These are phyloP conservation scores for Xiphophorus couchianus DNA, from an alignment of 2,113 vertebrate genomes.

Conservation along the genomic window DNA sequence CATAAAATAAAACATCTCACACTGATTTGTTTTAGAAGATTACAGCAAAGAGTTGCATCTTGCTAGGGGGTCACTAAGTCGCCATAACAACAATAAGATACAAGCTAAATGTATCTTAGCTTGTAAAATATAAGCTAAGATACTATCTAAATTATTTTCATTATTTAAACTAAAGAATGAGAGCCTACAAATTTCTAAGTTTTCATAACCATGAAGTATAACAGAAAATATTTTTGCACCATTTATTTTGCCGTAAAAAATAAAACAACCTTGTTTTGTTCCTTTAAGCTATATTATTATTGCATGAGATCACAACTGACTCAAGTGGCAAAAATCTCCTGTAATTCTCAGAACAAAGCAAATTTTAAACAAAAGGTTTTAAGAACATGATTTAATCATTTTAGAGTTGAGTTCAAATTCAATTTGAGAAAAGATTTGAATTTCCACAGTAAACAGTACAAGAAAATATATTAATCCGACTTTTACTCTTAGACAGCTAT, in stretches of 20 bases:
- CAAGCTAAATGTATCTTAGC: neutral
- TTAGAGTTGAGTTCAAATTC: neutral
- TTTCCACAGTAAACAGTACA: neutral
- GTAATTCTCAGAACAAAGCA: neutral
- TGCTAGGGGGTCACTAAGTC: neutral
- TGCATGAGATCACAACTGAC: neutral
- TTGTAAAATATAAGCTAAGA: no score
- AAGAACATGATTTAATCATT: neutral
- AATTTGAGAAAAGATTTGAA: neutral
- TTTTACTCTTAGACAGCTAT: neutral
- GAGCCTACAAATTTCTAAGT: neutral
- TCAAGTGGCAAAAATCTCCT: neutral
- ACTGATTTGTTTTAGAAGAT: neutral
- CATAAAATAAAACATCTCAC: no score
- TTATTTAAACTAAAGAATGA: neutral
- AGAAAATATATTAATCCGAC: neutral
- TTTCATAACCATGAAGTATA: neutral
- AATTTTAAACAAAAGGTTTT: no score
- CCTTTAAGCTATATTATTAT: neutral
- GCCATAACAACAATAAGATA: neutral
- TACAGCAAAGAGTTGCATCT: neutral
- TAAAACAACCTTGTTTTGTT: no score
- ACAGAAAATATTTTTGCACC: neutral
- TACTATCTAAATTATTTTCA: no score
- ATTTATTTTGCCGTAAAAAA: no score